Evolutionary conservation across 2,113 vertebrate genomes (phyloP), one percentile per base, ranked within the genome.

Genomic region (Solenodon paradoxus): DNA sequence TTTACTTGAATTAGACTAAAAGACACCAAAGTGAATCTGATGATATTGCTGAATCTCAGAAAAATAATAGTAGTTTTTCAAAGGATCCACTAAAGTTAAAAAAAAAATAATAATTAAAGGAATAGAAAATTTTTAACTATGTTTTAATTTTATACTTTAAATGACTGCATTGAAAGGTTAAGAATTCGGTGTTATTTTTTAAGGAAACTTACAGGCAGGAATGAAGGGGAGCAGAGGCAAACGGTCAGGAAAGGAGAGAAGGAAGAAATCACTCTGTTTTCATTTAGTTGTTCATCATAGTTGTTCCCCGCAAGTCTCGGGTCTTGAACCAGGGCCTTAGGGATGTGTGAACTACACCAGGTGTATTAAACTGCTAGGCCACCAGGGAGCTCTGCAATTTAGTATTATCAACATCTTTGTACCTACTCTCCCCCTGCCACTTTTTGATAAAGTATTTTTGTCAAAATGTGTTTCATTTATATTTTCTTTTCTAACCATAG

Each of bases 391-490:
- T n/a, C n/a, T n/a, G n/a, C n/a, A n/a, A n/a, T 22, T 81, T 80
- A 45, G 15, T 20, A 51, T 75, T 11, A 9, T 40, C 93, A 51
- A 26, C 24, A 88, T 75, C 26, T 47, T 79, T 88, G 53, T 0
- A 51, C 38, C 19, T 35, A n/a, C 5, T 7, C 19, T 5, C 22
- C 17, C 4, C 24, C 69, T 35, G 7, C 16, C 45, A 75, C 38
- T 69, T 91, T 95, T 81, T 90, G 38, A 47, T 91, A 68, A 87
- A 59, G 6, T 83, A 42, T 93, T 94, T 90, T 89, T 74, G 35
- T 80, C 32, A 85, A 90, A 5, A 0, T 53, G 12, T 26, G 11
- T 45, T 64, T 42, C 12, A 86, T 74, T 86, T 63, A 26, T 79
- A 72, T 87, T 85, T 30, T 32, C 35, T 95, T 80, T 40, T 68